Evolutionary conservation across 2,113 vertebrate species (phyloP), one percentile per base, ranked within the genome.

Genomic region (Bujurquina vittata): DNA sequence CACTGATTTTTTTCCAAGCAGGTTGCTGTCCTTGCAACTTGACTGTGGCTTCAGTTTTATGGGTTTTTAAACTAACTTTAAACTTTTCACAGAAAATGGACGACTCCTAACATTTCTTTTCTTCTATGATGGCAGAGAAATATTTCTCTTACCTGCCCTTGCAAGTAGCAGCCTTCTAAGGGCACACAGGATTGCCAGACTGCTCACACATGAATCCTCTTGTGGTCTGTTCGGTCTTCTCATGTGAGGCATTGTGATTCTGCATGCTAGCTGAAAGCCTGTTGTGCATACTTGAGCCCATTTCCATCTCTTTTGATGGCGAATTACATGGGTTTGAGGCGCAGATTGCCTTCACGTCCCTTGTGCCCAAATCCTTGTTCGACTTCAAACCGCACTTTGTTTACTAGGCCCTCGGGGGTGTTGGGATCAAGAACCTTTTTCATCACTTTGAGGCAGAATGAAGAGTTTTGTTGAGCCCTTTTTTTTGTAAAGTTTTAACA

Each of bases 281-380:
- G 3, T 15, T 1, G 52, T 7, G 35, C 23, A 63, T 82, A 33
- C 18, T 63, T 63, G 57, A 22, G 60, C 23, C 52, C 62, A 61
- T 57, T 56, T 82, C 75, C 1, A 65, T 75, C 49, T 82, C 72
- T 63, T 82, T 82, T 81, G 49, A 75, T 81, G 69, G 18, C 33
- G 69, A 63, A 75, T 55, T 60, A 43, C 33, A 52, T 31, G 58
- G 58, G 22, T 74, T 56, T 81, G 12, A 56, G 69, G 7, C 37
- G 49, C 57, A 18, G 72, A 56, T 31, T 55, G 8, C 37, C 55
- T 67, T 52, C 7, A 18, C 52, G 57, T 73, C 23, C 56, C 37
- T 29, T 40, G 72, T 6, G 33, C 72, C 23, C 49, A 29, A 40
- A 17, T 14, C 8, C 55, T 29, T 17, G 56, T 52, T 72, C 40